These are phyloP conservation scores for Leucoma salicis DNA, from an alignment of 2,888 invertebrate genomes.

Conservation along the genomic window DNA sequence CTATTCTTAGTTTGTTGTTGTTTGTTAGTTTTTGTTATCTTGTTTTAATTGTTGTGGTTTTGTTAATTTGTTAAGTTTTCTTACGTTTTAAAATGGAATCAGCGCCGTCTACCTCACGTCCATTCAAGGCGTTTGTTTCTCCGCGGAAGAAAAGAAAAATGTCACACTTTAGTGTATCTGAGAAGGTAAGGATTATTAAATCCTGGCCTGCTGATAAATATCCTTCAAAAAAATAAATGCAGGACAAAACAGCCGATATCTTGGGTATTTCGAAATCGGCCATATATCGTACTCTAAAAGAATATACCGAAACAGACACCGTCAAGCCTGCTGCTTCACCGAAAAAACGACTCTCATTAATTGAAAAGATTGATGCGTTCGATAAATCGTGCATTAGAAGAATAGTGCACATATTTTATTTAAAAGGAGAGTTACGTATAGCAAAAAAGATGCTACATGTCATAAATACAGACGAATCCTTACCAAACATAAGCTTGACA, in stretches of 20 bases:
- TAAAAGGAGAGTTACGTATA: conserved; percentile 12
- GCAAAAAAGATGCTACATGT: conserved; percentile 10
- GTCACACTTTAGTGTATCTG: too few species aligned
- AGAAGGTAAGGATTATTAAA: not conserved
- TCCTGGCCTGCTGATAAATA: conserved; percentile 14
- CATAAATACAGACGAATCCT: conserved; percentile 9
- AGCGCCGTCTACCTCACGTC: conserved; percentile 3
- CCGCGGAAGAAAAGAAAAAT: conserved; percentile 4
- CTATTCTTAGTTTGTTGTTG: conserved; percentile 1
- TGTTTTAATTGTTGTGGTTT: not conserved
- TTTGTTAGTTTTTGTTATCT: not conserved
- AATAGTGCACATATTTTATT: conserved; percentile 11
- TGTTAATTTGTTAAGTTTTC: not conserved
- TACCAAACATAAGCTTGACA: conserved; percentile 12
- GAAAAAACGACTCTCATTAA: not conserved
- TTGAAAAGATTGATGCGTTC: not conserved
- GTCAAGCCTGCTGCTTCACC: not conserved
- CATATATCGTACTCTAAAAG: not conserved
- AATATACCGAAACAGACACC: not conserved
- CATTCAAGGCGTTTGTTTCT: conserved; percentile 2
- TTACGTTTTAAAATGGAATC: conserved; percentile 1
- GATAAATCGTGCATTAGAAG: conserved; percentile 5
- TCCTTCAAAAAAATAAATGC: conserved; percentile 12
- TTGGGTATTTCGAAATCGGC: not conserved
- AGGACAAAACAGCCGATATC: conserved; percentile 8